Evolutionary conservation across 2,797 vertebrate genomes (phyloP).

Genomic region (Cercopithecus hamlyni): DNA sequence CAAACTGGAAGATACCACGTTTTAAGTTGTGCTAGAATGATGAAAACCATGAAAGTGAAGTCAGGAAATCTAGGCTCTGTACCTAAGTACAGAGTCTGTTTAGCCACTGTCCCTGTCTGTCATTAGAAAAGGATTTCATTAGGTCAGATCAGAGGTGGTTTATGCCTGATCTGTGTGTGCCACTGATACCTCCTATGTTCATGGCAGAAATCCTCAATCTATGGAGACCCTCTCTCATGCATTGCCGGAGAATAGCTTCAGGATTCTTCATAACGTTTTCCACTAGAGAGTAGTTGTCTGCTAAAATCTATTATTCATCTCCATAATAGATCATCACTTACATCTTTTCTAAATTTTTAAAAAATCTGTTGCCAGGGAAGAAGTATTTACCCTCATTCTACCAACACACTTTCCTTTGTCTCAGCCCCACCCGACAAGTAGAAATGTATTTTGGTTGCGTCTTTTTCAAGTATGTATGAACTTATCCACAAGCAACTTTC

Average conservation of each 20-base stretch:
- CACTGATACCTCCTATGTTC: not conserved
- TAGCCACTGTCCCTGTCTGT: not conserved
- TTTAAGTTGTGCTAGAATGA: not conserved
- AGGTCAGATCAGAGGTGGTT: not conserved
- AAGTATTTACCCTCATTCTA: constrained; percentile 25
- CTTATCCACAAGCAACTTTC: constrained; percentile 63
- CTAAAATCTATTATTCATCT: not conserved
- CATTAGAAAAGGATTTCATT: not conserved
- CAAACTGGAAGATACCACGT: not conserved
- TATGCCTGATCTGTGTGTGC: not conserved
- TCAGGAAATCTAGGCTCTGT: not conserved
- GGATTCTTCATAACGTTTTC: not conserved
- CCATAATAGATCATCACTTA: constrained; percentile 31
- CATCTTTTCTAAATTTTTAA: not conserved
- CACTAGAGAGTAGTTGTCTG: not conserved
- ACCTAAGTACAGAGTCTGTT: not conserved
- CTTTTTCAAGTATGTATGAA: constrained; percentile 38
- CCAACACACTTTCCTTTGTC: constrained; percentile 28
- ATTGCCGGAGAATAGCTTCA: not conserved
- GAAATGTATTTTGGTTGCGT: not conserved
- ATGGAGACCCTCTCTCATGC: not conserved
- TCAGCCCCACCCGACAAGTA: not conserved
- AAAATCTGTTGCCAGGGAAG: not conserved
- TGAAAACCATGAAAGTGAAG: not conserved
- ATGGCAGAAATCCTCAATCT: not conserved